Evolutionary conservation across 2,113 vertebrate species (phyloP).

Genomic region (Notarius lentiginosus): DNA sequence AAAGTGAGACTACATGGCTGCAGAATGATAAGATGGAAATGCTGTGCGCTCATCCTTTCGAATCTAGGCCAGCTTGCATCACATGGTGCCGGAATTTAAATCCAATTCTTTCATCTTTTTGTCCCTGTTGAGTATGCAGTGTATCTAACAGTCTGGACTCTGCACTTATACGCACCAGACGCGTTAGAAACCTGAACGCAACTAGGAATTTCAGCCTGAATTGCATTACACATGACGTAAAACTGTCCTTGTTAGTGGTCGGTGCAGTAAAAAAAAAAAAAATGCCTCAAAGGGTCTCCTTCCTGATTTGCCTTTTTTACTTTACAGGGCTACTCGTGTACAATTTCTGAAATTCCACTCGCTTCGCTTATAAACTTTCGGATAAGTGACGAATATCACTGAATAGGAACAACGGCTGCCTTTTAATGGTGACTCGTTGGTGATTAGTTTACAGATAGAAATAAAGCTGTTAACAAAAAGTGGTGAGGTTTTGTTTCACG

Average conservation of each 20-base stretch:
- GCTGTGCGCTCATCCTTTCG: background rate
- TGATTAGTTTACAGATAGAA: background rate
- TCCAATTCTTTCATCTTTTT: background rate
- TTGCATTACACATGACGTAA: background rate
- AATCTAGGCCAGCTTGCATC: slow-evolving; percentile 2
- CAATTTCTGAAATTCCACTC: background rate
- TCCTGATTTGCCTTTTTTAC: background rate
- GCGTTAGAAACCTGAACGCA: background rate
- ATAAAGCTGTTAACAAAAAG: background rate
- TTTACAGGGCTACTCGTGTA: background rate
- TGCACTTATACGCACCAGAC: background rate
- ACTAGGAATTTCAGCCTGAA: background rate
- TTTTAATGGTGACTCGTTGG: background rate
- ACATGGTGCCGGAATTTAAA: background rate
- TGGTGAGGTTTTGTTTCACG: background rate
- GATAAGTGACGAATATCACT: background rate
- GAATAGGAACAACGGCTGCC: background rate
- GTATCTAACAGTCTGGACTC: background rate
- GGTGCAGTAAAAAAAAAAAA: background rate
- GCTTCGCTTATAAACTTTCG: background rate
- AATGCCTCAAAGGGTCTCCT: background rate
- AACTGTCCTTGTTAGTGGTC: background rate
- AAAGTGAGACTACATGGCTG: background rate
- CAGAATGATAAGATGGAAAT: background rate
- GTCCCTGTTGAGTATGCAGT: background rate